phyloP scores from a whole-genome alignment of 2,113 vertebrate genomes.

The Cygnus atratus region DNA sequence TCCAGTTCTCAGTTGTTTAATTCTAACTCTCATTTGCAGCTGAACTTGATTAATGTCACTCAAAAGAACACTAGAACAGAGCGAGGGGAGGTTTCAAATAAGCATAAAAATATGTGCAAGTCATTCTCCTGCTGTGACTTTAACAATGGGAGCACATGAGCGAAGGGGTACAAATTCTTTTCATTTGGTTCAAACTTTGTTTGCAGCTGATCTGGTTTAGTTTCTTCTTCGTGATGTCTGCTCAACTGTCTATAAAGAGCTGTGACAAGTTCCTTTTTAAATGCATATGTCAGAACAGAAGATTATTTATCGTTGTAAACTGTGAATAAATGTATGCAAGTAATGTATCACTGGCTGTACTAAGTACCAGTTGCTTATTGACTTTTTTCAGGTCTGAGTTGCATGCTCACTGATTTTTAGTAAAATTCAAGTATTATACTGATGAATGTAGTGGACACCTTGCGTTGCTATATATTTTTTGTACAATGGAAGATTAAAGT shows the following conservation, averaged over 20 bases:
- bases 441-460: conserved; percentile 51
- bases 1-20: not conserved
- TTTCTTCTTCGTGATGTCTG: not conserved
- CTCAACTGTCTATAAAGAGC: not conserved
- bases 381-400: conserved; percentile 47
- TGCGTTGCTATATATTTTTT: conserved; percentile 40
- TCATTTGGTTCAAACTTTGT: not conserved
- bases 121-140: not conserved
- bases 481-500: conserved; percentile 29
- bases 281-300: conserved; percentile 59
- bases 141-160: not conserved
- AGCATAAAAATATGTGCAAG: not conserved
- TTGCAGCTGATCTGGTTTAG: conserved; percentile 48
- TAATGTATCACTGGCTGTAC: conserved; percentile 37
- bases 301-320: conserved; percentile 60
- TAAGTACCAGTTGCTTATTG: conserved; percentile 50
- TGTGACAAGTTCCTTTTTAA: conserved; percentile 52
- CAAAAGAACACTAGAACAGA: not conserved
- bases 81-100: not conserved
- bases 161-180: not conserved
- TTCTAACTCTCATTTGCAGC: not conserved
- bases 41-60: not conserved
- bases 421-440: conserved; percentile 42
- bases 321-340: conserved; percentile 75
- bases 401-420: conserved; percentile 48